Base-by-base conservation (phyloP, 2,113 vertebrate species). In the Myrmophylax atrothorax region DNA sequence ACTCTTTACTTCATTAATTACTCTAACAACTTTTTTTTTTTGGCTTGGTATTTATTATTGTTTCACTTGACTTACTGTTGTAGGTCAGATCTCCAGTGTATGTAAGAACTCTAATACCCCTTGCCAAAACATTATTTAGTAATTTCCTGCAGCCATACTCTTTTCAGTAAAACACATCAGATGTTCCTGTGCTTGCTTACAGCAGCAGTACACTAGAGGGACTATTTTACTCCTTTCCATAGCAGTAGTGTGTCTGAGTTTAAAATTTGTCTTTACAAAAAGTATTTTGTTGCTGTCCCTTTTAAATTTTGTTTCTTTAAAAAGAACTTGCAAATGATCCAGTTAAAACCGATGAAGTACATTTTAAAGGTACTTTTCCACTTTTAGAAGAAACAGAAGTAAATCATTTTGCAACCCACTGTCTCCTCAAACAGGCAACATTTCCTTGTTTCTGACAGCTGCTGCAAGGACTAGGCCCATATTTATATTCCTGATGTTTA, bases 161-260 rank as follows among this genome's bases (percentile, higher is more conserved):
- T 40, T 66, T 38, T 66, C 72, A 66, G 64, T 40, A 67, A 67
- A 63, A 59, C 50, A 40, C 35, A 6, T 24, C 23, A 46, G 25
- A 10, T 77, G 55, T 29, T 66, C 55, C 60, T 33, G 3, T 4
- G 18, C 42, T 20, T 66, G 15, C 38, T 93, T 87, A 73, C 67
- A 84, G 58, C 80, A 93, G 73, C 76, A 90, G 59, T 29, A 90
- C 82, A 24, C 83, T 69, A 94, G 76, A 93, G 68, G 78, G 68
- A 88, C 84, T 90, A 3, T 31, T 64, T 63, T 50, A 76, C 64
- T 79, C 49, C 38, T 59, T 87, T 60, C 74, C 37, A 52, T 3
- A 72, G 59, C 28, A 50, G 17, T 7, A 7, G 5, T 5, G 7
- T 47, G 11, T 15, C 31, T 1, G 10, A 88, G 40, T 73, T 90